These are phyloP conservation scores for Thaleichthys pacificus DNA, from an alignment of 2,797 vertebrate species.

Conservation along the genomic window DNA sequence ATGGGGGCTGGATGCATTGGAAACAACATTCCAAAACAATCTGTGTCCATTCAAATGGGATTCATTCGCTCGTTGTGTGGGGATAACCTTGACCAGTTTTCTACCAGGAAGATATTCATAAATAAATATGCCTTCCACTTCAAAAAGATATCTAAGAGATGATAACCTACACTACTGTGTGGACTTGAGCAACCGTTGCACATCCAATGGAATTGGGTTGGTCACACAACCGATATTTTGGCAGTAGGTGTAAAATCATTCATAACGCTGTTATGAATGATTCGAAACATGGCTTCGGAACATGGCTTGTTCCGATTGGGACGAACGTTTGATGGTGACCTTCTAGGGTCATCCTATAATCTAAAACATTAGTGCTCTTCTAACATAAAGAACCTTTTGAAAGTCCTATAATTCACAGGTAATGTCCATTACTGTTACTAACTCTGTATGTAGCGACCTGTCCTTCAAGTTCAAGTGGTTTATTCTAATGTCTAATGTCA, in stretches of 20 bases:
- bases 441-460: conserved; percentile 27
- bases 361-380: conserved; percentile 15
- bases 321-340: conserved; percentile 24
- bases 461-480: conserved; percentile 41
- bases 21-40: conserved; percentile 64
- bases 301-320: conserved; percentile 16
- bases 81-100: conserved; percentile 42
- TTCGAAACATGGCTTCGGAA: neutral
- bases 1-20: conserved; percentile 6
- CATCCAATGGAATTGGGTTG: conserved; percentile 3
- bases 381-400: conserved; percentile 9
- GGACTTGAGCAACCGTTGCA: conserved; percentile 36
- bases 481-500: neutral
- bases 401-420: conserved; percentile 20
- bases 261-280: conserved; percentile 6
- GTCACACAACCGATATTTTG: conserved; percentile 9
- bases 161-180: neutral
- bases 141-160: conserved; percentile 3
- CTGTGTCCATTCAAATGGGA: conserved; percentile 72
- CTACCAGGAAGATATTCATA: conserved; percentile 35
- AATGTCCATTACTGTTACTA: conserved; percentile 30
- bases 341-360: conserved; percentile 6
- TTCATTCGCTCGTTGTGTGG: conserved; percentile 60
- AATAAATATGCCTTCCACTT: conserved; percentile 11
- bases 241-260: conserved; percentile 18